phyloP scores from a whole-genome alignment of 1,140 invertebrate species.

The Anastrepha obliqua region DNA sequence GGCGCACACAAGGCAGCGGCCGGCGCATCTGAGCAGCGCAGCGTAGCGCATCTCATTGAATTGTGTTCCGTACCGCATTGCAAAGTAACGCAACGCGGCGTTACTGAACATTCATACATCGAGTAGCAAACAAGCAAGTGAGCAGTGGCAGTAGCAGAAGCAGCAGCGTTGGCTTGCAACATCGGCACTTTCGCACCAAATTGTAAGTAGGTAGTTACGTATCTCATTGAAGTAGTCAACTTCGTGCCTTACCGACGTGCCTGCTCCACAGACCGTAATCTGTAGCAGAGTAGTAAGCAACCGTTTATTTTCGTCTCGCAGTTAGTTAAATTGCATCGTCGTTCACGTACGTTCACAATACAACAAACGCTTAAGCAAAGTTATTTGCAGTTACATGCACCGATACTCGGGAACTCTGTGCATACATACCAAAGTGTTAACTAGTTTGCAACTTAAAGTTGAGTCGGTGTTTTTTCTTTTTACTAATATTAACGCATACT shows the following conservation, averaged over 20 bases:
- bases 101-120: background rate
- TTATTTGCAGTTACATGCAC: background rate
- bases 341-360: background rate
- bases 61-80: background rate
- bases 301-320: constrained; percentile 49
- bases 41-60: constrained; percentile 17
- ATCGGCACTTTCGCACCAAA: constrained; percentile 24
- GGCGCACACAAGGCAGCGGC: background rate
- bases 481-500: constrained; percentile 1
- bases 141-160: background rate
- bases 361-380: background rate
- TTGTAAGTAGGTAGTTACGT: constrained; percentile 39
- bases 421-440: constrained; percentile 44
- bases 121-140: background rate
- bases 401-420: background rate
- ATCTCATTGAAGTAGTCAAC: constrained; percentile 54
- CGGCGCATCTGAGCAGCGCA: background rate
- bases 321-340: constrained; percentile 45
- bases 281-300: constrained; percentile 52
- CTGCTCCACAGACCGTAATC: constrained; percentile 33
- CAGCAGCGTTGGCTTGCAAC: constrained; percentile 20
- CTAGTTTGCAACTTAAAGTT: constrained; percentile 43
- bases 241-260: constrained; percentile 45
- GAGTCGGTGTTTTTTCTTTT: background rate
- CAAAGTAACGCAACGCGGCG: background rate